Base-by-base conservation (phyloP, 1,140 invertebrate genomes). In the Ceratoteleas bidentatus region DNA sequence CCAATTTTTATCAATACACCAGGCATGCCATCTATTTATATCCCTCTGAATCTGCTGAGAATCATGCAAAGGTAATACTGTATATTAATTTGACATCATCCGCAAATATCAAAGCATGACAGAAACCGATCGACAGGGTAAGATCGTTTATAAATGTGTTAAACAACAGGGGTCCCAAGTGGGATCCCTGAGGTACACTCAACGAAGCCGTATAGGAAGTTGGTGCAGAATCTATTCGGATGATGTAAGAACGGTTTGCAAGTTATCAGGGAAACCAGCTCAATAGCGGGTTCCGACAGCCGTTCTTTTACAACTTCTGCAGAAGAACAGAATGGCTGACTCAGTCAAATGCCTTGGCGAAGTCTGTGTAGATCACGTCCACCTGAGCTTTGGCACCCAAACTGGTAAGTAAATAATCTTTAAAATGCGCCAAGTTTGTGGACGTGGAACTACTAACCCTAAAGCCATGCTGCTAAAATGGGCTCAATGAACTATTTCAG, bases 81-180 rank as follows among this genome's bases (percentile, higher is more conserved):
- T 38, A 9, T 6, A 38, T 6, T 6, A 38, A 9, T 38, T 38
- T 38, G 10, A 38, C 36, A 10, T 38, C 36, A 38, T 38, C 36
- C 6, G 10, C 10, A 38, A 6, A 10, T 10, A 47, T 47, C 43
- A 47, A 47, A n/a, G n/a, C n/a, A n/a, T 47, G 7, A 47, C 43
- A 47, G n/a, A 47, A 47, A 9, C n/a, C 3, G n/a, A 47, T 47
- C 4, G 43, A 4, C 4, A 4, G 3, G 11, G 43, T 6, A 9
- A 47, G 7, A 47, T 47, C 43, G n/a, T 47, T 47, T 6, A 47
- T 47, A 47, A 47, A 47, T 4, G n/a, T 47, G 43, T 47, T 47
- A n/a, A 47, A 47, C 6, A 47, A n/a, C n/a, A 47, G n/a, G 4
- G 43, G 43, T 47, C 43, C 43, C 11, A 47, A 47, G 11, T 47